Conservation (phyloP, 2,797 vertebrate genomes). For the Rhodeus uyekii region DNA sequence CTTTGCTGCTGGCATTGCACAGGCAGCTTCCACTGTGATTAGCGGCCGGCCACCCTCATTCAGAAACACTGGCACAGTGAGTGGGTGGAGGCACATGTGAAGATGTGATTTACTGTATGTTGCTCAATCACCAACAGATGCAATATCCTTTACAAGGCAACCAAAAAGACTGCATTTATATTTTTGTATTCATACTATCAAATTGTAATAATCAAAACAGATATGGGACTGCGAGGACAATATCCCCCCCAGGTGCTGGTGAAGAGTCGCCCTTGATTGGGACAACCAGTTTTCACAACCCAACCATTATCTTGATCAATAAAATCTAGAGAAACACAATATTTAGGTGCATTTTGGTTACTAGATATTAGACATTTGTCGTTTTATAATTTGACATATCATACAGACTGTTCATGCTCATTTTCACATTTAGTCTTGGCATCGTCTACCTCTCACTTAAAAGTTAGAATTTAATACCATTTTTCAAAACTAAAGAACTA, state of each 20-base stretch:
- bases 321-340: background rate
- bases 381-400: no score
- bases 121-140: no score
- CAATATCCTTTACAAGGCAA: background rate
- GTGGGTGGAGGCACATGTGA: constrained; percentile 20
- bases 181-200: background rate
- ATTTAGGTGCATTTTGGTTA: background rate
- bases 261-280: background rate
- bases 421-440: background rate
- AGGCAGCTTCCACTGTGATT: constrained; percentile 67
- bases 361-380: background rate
- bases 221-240: background rate
- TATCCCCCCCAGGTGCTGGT: background rate
- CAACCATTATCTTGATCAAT: background rate
- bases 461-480: background rate
- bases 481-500: no score
- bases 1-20: constrained; percentile 63
- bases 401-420: background rate
- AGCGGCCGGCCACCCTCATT: constrained; percentile 64
- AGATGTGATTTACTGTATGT: background rate
- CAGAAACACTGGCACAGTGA: constrained; percentile 59
- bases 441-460: background rate
- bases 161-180: background rate
- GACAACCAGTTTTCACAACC: background rate
- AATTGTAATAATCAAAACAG: background rate